Evolutionary conservation across 1,140 invertebrate species (phyloP).

Genomic region (Theocolax elegans): DNA sequence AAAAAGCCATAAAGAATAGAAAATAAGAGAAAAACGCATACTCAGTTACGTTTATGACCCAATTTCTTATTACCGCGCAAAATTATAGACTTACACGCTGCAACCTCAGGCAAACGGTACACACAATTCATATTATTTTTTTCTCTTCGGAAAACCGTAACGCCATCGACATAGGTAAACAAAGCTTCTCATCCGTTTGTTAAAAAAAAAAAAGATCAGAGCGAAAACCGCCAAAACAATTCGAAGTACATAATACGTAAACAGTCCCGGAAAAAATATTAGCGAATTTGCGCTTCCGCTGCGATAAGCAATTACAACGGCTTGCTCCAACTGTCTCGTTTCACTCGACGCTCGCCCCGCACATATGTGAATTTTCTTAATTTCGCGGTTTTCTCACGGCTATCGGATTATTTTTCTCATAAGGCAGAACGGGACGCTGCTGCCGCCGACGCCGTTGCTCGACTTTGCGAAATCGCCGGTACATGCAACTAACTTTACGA

Average conservation of each 20-base stretch:
- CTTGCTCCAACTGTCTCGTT: too few relatives aligned
- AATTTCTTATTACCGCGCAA: constrained; percentile 14
- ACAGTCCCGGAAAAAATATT: neutral
- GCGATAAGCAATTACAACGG: constrained; percentile 12
- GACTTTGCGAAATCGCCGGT: neutral
- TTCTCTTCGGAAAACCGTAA: neutral
- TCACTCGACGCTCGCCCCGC: too few relatives aligned
- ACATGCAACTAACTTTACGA: neutral
- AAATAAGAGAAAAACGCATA: neutral
- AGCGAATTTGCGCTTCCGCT: neutral
- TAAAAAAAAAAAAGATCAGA: too few relatives aligned
- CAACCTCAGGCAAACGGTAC: neutral
- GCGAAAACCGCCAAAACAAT: too few relatives aligned
- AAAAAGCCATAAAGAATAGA: too few relatives aligned
- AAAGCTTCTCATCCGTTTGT: too few relatives aligned
- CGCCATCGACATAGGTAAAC: neutral
- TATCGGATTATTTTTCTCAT: neutral
- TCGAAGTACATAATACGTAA: too few relatives aligned
- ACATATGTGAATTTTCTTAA: constrained; percentile 8
- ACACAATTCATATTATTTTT: neutral
- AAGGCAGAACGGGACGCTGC: neutral
- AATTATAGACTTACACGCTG: neutral
- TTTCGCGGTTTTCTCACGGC: constrained; percentile 20
- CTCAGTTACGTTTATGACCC: constrained; percentile 10
- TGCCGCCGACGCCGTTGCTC: neutral